Conservation (phyloP, 2,888 invertebrate genomes). For the Eretmocerus hayati region DNA sequence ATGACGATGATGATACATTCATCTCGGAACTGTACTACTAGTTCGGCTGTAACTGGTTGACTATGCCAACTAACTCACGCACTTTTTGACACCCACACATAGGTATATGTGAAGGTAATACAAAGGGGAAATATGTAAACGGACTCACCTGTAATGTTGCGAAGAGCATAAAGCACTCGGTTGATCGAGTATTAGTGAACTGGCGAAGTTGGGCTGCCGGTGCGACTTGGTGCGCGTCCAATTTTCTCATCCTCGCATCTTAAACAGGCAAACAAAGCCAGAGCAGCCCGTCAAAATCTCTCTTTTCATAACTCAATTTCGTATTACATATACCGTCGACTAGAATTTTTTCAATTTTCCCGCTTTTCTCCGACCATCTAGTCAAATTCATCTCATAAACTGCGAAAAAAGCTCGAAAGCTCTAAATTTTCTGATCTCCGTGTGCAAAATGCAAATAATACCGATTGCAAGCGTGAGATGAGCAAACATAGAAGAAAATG, state of each 20-base stretch:
- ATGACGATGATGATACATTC: too few species aligned
- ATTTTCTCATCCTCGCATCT: slow-evolving; percentile 24
- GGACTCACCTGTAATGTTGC: slow-evolving; percentile 23
- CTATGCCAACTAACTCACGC: background rate
- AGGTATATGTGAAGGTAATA: too few species aligned
- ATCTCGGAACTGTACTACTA: too few species aligned
- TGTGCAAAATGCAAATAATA: too few species aligned
- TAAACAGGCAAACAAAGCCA: slow-evolving; percentile 9
- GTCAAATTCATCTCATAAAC: too few species aligned
- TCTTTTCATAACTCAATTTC: background rate
- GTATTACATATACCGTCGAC: too few species aligned
- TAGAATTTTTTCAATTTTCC: too few species aligned
- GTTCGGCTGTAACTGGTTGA: slow-evolving; percentile 1
- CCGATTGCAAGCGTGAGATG: background rate
- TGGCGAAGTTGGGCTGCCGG: slow-evolving; percentile 22
- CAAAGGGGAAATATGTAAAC: too few species aligned
- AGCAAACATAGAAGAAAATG: background rate
- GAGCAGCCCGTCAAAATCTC: background rate
- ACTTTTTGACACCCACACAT: too few species aligned
- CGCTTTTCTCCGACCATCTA: too few species aligned
- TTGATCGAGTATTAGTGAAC: slow-evolving; percentile 20
- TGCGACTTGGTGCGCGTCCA: slow-evolving; percentile 23
- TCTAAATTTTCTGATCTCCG: background rate
- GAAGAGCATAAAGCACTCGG: slow-evolving; percentile 24
- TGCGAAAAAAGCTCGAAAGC: background rate